phyloP scores from a whole-genome alignment of 2,888 invertebrate genomes.

The Resseliella maxima region DNA sequence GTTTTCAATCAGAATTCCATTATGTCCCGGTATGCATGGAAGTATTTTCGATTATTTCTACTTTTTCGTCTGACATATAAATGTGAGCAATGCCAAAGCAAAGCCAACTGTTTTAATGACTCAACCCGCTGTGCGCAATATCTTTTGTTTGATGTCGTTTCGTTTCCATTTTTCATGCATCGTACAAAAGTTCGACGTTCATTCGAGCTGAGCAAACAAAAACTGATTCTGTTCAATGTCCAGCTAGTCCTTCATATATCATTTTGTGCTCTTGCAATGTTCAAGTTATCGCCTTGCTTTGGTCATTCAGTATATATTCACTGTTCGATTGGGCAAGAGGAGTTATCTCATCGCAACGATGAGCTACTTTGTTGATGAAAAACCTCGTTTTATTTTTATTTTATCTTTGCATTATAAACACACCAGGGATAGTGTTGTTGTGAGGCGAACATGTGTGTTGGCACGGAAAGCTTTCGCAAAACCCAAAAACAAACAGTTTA shows the following conservation, averaged over 20 bases:
- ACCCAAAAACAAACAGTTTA: conserved; percentile 22
- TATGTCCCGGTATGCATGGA: conserved; percentile 13
- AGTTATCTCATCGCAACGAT: neutral
- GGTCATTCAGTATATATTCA: neutral
- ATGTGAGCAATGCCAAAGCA: neutral
- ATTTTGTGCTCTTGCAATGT: neutral
- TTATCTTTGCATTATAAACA: neutral
- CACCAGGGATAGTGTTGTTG: neutral
- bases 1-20: conserved; percentile 34
- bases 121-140: conserved; percentile 1
- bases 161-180: conserved; percentile 43
- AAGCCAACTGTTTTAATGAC: conserved; percentile 8
- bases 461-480: neutral
- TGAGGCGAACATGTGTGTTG: neutral
- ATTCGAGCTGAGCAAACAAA: conserved; percentile 19
- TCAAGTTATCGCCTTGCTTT: conserved; percentile 14
- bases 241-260: conserved; percentile 2
- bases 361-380: conserved; percentile 11
- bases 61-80: neutral
- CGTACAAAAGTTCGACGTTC: conserved; percentile 38
- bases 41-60: conserved; percentile 31
- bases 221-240: neutral
- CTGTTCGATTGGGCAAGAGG: neutral
- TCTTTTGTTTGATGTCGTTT: conserved; percentile 36
- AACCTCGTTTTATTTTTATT: neutral